Evolutionary conservation across 2,888 invertebrate genomes (phyloP).

Genomic region (Brassicogethes aeneus): DNA sequence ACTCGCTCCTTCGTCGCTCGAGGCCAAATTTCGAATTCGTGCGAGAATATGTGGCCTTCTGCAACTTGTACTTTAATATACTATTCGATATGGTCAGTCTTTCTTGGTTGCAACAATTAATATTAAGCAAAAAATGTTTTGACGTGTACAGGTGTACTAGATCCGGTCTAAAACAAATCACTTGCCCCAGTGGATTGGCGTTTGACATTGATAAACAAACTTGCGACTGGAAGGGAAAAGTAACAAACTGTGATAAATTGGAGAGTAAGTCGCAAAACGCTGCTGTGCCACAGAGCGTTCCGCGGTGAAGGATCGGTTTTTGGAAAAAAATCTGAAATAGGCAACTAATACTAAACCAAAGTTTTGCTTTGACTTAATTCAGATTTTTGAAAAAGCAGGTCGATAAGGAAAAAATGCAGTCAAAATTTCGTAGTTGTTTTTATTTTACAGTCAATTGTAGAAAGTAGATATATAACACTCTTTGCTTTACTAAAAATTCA

Average conservation of each 20-base stretch:
- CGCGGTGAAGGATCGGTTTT: constrained; percentile 26
- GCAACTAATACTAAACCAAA: not conserved
- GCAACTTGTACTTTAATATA: too few relatives aligned
- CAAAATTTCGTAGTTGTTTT: too few relatives aligned
- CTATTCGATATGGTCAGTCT: constrained; percentile 24
- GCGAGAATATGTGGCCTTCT: too few relatives aligned
- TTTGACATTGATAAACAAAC: constrained; percentile 98
- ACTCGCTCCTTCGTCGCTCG: too few relatives aligned
- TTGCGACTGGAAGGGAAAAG: constrained; percentile 98
- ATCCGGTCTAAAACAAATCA: constrained; percentile 93
- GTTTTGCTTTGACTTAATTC: too few relatives aligned
- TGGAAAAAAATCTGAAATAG: constrained; percentile 2
- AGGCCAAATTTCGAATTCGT: too few relatives aligned
- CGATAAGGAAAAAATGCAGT: too few relatives aligned
- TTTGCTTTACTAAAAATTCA: too few relatives aligned
- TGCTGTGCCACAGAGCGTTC: constrained; percentile 10
- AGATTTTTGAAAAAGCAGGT: too few relatives aligned
- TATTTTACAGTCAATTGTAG: too few relatives aligned
- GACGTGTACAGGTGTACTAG: constrained; percentile 72
- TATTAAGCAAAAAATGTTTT: constrained; percentile 18
- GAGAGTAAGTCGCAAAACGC: constrained; percentile 89
- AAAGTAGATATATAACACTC: too few relatives aligned
- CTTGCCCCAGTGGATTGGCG: constrained; percentile 93
- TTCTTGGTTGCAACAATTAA: constrained; percentile 29
- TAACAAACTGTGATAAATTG: constrained; percentile 90